These are phyloP conservation scores for roundworm (Caenorhabditis elegans) DNA, from an alignment of 1,140 invertebrate species.

Conservation along the genomic window DNA sequence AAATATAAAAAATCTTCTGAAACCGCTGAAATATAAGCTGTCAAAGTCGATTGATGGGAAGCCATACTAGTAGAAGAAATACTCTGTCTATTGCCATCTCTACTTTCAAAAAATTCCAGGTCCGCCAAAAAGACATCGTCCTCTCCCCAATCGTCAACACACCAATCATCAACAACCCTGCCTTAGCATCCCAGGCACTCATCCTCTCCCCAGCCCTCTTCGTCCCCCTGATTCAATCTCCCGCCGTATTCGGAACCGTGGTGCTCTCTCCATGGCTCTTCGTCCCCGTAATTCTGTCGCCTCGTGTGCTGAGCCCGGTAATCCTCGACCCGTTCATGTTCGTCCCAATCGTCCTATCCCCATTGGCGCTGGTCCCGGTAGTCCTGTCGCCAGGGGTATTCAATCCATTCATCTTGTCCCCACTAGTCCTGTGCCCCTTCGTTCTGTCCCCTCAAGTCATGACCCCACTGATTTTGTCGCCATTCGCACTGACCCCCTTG, in stretches of 20 bases:
- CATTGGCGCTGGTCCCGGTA: slow-evolving; percentile 31
- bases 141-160: slow-evolving; percentile 49
- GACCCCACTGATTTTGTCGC: slow-evolving; percentile 45
- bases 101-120: too few species aligned
- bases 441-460: slow-evolving; percentile 42
- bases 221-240: not conserved
- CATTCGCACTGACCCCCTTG: slow-evolving; percentile 42
- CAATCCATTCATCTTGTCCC: slow-evolving; percentile 42
- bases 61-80: too few species aligned
- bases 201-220: slow-evolving; percentile 49
- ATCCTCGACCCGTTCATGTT: slow-evolving; percentile 48
- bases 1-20: too few species aligned
- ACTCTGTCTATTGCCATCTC: too few species aligned
- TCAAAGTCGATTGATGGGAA: too few species aligned
- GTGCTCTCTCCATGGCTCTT: slow-evolving; percentile 54
- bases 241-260: slow-evolving; percentile 35
- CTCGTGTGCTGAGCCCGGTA: slow-evolving; percentile 51
- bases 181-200: not conserved
- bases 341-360: slow-evolving; percentile 43
- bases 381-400: slow-evolving; percentile 42
- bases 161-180: slow-evolving; percentile 50
- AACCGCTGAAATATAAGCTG: too few species aligned
- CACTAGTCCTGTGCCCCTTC: slow-evolving; percentile 43
- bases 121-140: slow-evolving; percentile 50
- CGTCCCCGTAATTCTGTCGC: slow-evolving; percentile 56